A percentile compares a stretch with the other conserved stretches of the same genome.
These are phyloP conservation scores for Xestia sexstrigata DNA, from an alignment of 2,888 invertebrate genomes.

Conservation along the genomic window DNA sequence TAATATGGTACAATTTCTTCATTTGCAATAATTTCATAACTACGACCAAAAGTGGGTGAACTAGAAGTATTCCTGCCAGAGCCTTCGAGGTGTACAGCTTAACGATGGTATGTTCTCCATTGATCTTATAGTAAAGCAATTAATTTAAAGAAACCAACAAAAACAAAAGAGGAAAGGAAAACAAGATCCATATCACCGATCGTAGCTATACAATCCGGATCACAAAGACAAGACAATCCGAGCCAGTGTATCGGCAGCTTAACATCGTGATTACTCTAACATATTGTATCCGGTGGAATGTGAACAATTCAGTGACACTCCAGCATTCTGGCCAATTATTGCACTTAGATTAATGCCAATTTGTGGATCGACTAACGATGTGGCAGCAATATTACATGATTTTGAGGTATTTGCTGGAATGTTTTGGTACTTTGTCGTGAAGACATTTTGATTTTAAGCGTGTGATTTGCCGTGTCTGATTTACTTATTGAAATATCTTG, in stretches of 20 bases:
- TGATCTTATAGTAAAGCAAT: background rate
- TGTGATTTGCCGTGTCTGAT: background rate
- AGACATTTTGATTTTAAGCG: background rate
- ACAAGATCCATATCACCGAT: constrained; percentile 27
- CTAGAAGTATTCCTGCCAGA: background rate
- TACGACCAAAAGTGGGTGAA: background rate
- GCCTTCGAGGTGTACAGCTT: background rate
- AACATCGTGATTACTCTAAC: constrained; percentile 57
- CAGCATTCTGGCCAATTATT: constrained; percentile 54
- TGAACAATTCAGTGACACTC: constrained; percentile 58
- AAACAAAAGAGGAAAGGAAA: background rate
- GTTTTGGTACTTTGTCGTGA: constrained; percentile 30
- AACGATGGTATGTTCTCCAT: background rate
- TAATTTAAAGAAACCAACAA: background rate
- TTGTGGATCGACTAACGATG: constrained; percentile 52
- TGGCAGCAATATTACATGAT: constrained; percentile 38
- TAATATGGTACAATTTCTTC: background rate
- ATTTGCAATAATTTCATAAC: background rate
- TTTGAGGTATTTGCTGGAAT: constrained; percentile 24
- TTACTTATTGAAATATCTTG: background rate
- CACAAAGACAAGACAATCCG: constrained; percentile 17
- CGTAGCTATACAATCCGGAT: constrained; percentile 37
- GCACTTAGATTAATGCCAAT: constrained; percentile 57
- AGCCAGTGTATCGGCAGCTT: constrained; percentile 47
- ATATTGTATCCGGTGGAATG: constrained; percentile 63